Evolutionary conservation across 2,797 vertebrate species (phyloP), one percentile per base, ranked within the genome.

Genomic region (Chelon auratus): DNA sequence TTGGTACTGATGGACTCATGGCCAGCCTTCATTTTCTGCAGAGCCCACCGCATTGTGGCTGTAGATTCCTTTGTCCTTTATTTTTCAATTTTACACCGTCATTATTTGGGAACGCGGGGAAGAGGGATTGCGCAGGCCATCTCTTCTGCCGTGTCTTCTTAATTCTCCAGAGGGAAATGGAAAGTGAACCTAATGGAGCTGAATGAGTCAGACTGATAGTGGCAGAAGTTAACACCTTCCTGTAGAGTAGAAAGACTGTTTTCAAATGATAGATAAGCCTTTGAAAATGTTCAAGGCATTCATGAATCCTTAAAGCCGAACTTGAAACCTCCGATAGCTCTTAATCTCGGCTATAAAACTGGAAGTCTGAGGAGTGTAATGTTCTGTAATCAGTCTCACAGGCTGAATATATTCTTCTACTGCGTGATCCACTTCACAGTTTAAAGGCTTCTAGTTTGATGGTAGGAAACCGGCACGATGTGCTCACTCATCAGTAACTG

Each of bases 261-360:
- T 79, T 81, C 51, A 81, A 79, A 81, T 78, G 72, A 76, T 48
- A 80, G 82, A 86, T 82, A 83, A 80, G 77, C 77, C 78, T 85
- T 75, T 85, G 78, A 77, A 87, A 85, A 66, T 73, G 77, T 83
- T 64, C 22, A 45, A 68, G 76, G 69, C 57, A 80, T 82, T 72
- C 33, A 56, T 42, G 40, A 72, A 78, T 78, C 72, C 72, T 78
- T 61, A 52, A 78, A 83, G 77, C 75, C 71, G 66, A 86, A 77
- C 57, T 65, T 60, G 55, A 72, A 74, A 70, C 65, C 48, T 62
- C 39, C 9, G 59, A 76, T 67, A 65, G 59, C 74, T 78, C 75
- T 71, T 85, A 84, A 87, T 90, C 76, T 72, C 55, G 18, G 22
- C 70, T 36, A 30, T 60, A 45, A 70, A 71, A 45, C 67, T 33